Base-by-base conservation (phyloP, 2,888 invertebrate species). In the Mesoligia furuncula region DNA sequence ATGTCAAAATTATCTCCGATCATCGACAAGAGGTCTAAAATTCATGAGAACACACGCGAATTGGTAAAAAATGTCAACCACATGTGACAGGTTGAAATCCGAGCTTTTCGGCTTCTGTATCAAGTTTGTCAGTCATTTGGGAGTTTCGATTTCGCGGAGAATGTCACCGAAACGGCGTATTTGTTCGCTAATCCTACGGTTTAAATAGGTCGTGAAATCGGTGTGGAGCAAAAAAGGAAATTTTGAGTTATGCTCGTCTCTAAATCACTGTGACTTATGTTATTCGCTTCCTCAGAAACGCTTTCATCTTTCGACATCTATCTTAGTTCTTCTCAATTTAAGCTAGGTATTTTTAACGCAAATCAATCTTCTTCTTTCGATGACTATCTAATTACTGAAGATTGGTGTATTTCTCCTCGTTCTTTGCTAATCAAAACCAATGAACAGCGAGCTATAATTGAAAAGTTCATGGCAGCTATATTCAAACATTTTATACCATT, bases 151-250 rank as follows among this genome's bases (percentile, higher is more conserved):
- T 88, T 88, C 78, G 84, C 92, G 91, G 88, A 91, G 75, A 86
- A 94, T 90, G 95, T 95, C 95, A 93, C 81, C 90, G 95, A 95
- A 96, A 92, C 90, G 90, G 91, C 91, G 90, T 88, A 87, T 89
- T 85, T 92, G 92, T 92, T 85, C 86, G 89, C 89, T 91, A 90
- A 93, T 93, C 91, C 87, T 82, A 79, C 61, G 87, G 82, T 88
- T 92, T 90, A 93, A 95, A 95, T 94, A 90, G 90, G 80, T 91
- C 93, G 94, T 95, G 93, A 95, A 95, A 96, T 95, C 90, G 83
- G 69, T 81, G 51, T 54, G 51, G 27, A 42, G 77, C 83, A 89
- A 91, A 91, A 79, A 92, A 75, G 13, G 20, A 82, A 85, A 80
- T 71, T 85, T 77, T 87, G 71, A 79, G 74, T 82, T 88, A 84